A percentile compares a stretch with the other conserved stretches of the same genome.
Evolutionary conservation across 1,140 invertebrate species (phyloP).

Genomic region (Listronotus oregonensis): DNA sequence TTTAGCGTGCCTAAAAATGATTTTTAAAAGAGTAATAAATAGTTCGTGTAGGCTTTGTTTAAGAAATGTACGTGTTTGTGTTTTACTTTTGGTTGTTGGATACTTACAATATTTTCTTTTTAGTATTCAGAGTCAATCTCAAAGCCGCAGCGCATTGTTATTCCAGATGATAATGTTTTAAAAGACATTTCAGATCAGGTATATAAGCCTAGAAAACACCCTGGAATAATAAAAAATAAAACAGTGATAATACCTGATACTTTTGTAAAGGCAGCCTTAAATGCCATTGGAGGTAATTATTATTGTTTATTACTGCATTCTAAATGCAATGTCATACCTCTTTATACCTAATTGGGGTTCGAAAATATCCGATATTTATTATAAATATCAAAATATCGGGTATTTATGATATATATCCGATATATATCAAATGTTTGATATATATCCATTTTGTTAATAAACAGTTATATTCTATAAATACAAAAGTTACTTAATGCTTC

Average conservation of each 20-base stretch:
- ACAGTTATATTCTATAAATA: too few species aligned
- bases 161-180: conserved; percentile 59
- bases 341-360: too few species aligned
- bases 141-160: conserved; percentile 47
- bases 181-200: conserved; percentile 61
- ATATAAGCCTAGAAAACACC: conserved; percentile 71
- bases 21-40: background rate
- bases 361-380: too few species aligned
- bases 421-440: too few species aligned
- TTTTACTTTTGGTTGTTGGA: background rate
- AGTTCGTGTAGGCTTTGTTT: background rate
- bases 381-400: too few species aligned
- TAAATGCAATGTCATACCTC: too few species aligned
- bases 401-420: too few species aligned
- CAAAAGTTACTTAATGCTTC: too few species aligned
- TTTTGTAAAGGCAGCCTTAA: conserved; percentile 61
- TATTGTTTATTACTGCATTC: too few species aligned
- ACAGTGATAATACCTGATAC: conserved; percentile 62
- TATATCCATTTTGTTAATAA: too few species aligned
- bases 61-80: conserved; percentile 1
- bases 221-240: conserved; percentile 63
- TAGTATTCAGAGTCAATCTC: conserved; percentile 10
- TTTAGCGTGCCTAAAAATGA: background rate
- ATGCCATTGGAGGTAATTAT: conserved; percentile 60
- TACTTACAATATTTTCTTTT: conserved; percentile 4